Percentiles rank a stretch among this genome's conserved stretches.
These are phyloP conservation scores for Microctenopoma lineatum DNA, from an alignment of 2,797 vertebrate species.

Conservation along the genomic window DNA sequence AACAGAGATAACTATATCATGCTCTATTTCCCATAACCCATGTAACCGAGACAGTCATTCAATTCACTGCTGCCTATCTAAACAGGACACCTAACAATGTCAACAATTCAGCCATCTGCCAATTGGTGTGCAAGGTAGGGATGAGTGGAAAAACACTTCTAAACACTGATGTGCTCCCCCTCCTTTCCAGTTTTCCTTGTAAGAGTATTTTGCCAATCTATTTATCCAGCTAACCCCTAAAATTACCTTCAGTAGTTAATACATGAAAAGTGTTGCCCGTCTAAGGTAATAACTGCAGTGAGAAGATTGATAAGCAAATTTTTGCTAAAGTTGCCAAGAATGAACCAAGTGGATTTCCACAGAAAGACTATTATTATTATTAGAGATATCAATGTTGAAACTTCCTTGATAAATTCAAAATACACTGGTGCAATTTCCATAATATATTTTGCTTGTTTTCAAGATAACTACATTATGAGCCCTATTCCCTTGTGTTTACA, in stretches of 20 bases:
- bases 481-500: slow-evolving; percentile 1
- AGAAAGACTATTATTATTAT: background rate
- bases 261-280: background rate
- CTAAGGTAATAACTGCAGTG: background rate
- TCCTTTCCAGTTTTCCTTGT: background rate
- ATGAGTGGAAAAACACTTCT: slow-evolving; percentile 7
- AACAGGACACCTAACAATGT: slow-evolving; percentile 66
- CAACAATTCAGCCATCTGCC: slow-evolving; percentile 50
- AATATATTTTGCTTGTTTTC: background rate
- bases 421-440: background rate
- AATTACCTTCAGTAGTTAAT: slow-evolving; percentile 11
- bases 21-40: slow-evolving; percentile 55
- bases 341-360: background rate
- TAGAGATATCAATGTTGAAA: background rate
- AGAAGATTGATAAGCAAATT: slow-evolving; percentile 1
- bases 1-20: slow-evolving; percentile 48
- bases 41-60: slow-evolving; percentile 61
- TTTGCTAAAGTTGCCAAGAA: background rate
- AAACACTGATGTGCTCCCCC: background rate
- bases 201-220: background rate
- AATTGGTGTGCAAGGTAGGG: slow-evolving; percentile 26
- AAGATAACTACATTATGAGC: background rate
- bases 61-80: slow-evolving; percentile 48
- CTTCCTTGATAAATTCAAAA: background rate
- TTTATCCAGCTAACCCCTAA: background rate